Evolutionary conservation across 2,888 invertebrate species (phyloP).

Genomic region (Dasysyrphus albostriatus): DNA sequence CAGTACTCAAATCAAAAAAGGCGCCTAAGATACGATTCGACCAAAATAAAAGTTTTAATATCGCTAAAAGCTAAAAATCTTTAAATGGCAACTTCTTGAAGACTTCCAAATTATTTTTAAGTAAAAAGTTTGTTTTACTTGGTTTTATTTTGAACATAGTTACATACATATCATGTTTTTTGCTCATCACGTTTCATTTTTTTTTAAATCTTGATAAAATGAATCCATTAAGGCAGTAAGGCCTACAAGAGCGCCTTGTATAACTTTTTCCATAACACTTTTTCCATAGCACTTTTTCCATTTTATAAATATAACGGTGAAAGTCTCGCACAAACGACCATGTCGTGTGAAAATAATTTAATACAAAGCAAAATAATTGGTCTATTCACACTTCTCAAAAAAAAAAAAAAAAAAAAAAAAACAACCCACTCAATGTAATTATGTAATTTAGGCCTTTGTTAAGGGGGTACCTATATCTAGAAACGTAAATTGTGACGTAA

Average conservation of each 20-base stretch:
- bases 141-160: background rate
- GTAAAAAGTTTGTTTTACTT: background rate
- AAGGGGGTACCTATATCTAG: too few relatives aligned
- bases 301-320: background rate
- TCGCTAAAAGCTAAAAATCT: background rate
- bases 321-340: background rate
- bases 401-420: background rate
- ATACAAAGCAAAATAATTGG: constrained; percentile 41
- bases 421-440: constrained; percentile 27
- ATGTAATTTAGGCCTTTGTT: constrained; percentile 43
- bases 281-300: constrained; percentile 5
- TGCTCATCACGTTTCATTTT: background rate
- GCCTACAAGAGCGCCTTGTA: background rate
- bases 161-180: background rate
- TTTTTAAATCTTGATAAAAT: background rate
- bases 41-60: too few relatives aligned
- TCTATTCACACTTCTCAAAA: constrained; percentile 28
- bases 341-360: constrained; percentile 50
- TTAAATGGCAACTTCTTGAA: background rate
- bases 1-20: too few relatives aligned
- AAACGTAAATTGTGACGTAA: background rate
- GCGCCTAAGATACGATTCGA: too few relatives aligned
- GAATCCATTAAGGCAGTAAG: constrained; percentile 12
- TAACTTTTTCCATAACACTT: constrained; percentile 9
- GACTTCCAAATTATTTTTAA: background rate